Evolutionary conservation across 2,888 invertebrate genomes (phyloP).

Genomic region (Geotrupes spiniger): DNA sequence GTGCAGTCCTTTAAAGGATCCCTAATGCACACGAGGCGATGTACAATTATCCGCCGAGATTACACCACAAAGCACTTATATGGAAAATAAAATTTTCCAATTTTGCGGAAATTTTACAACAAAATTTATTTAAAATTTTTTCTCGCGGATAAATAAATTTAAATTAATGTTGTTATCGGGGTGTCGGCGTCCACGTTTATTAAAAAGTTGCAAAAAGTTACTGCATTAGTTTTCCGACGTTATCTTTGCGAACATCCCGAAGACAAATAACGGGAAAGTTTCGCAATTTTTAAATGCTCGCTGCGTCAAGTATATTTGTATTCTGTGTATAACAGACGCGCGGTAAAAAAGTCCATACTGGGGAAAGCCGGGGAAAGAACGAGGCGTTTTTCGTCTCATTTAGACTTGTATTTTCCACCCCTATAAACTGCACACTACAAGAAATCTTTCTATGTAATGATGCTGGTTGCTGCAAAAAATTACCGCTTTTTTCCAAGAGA

Average conservation of each 20-base stretch:
- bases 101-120: too few species aligned
- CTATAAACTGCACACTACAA: constrained; percentile 26
- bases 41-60: constrained; percentile 1
- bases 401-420: constrained; percentile 25
- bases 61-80: too few species aligned
- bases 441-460: constrained; percentile 27
- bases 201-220: too few species aligned
- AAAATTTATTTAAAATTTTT: too few species aligned
- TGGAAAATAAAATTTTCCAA: too few species aligned
- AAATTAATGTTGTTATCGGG: too few species aligned
- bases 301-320: constrained; percentile 16
- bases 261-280: too few species aligned
- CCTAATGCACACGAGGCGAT: constrained; percentile 3
- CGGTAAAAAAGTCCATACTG: constrained; percentile 10
- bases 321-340: constrained; percentile 7
- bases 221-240: too few species aligned
- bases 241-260: too few species aligned
- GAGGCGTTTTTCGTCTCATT: constrained; percentile 26
- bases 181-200: too few species aligned
- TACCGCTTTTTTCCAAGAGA: constrained; percentile 5
- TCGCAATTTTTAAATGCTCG: too few species aligned
- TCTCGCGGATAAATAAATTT: too few species aligned
- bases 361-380: constrained; percentile 17
- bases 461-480: constrained; percentile 20
- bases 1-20: constrained; percentile 11